These are phyloP conservation scores for human (Homo sapiens) DNA, from an alignment of 2,113 vertebrate species.

Conservation along the genomic window GRCh38 chr7:127233001-127233500, in stretches of 20 bases:
- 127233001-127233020: no score
- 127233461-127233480: not conserved
- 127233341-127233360: not conserved
- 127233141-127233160: not conserved
- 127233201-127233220: constrained; percentile 2
- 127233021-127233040: no score
- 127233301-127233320: not conserved
- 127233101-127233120: no score
- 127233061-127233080: no score
- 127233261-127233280: constrained; percentile 17
- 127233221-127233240: constrained; percentile 30
- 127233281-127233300: not conserved
- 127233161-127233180: not conserved
- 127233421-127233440: constrained; percentile 27
- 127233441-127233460: not conserved
- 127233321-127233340: constrained; percentile 39
- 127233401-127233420: not conserved
- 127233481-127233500: not conserved
- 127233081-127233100: no score
- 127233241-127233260: not conserved
- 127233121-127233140: not conserved
- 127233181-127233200: not conserved
- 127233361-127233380: constrained; percentile 20
- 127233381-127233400: not conserved
- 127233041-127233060: no score